A percentile compares a stretch with the other conserved stretches of the same genome.
These are phyloP conservation scores for Stenoptilia bipunctidactyla DNA, from an alignment of 2,888 invertebrate species.

Conservation along the genomic window DNA sequence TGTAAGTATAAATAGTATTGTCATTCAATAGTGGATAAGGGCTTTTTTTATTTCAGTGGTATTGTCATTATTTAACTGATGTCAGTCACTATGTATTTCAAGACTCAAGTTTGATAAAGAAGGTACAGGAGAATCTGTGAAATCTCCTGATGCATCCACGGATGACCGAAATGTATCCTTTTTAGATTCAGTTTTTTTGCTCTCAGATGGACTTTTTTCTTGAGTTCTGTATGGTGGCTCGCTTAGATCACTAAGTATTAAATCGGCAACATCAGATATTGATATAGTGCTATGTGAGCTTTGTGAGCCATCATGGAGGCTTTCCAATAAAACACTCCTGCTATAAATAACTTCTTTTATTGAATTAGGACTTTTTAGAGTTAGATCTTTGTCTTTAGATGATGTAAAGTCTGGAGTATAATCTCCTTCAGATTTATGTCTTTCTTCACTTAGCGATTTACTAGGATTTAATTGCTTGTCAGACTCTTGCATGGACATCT, in stretches of 20 bases:
- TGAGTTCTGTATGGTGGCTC: slow-evolving; percentile 24
- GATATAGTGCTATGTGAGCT: slow-evolving; percentile 53
- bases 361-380: slow-evolving; percentile 15
- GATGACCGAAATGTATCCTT: slow-evolving; percentile 19
- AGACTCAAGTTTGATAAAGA: slow-evolving; percentile 58
- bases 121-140: slow-evolving; percentile 53
- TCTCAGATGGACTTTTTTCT: slow-evolving; percentile 13
- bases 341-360: slow-evolving; percentile 20
- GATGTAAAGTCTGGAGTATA: slow-evolving; percentile 53
- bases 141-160: slow-evolving; percentile 51
- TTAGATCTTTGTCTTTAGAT: slow-evolving; percentile 25
- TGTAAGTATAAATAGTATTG: too few species aligned
- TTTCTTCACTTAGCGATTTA: background rate
- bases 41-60: too few species aligned
- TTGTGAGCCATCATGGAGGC: slow-evolving; percentile 36
- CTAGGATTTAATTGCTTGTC: background rate
- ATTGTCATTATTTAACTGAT: too few species aligned
- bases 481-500: background rate
- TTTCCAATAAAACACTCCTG: slow-evolving; percentile 25
- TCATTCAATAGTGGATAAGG: too few species aligned
- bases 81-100: slow-evolving; percentile 55
- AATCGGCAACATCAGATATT: slow-evolving; percentile 56
- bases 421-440: slow-evolving; percentile 36
- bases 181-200: slow-evolving; percentile 16
- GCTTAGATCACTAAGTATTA: slow-evolving; percentile 47